A percentile compares a stretch with the other conserved stretches of the same genome.
These are phyloP conservation scores for Nymphalis polychloros DNA, from an alignment of 2,888 invertebrate species.

Conservation along the genomic window DNA sequence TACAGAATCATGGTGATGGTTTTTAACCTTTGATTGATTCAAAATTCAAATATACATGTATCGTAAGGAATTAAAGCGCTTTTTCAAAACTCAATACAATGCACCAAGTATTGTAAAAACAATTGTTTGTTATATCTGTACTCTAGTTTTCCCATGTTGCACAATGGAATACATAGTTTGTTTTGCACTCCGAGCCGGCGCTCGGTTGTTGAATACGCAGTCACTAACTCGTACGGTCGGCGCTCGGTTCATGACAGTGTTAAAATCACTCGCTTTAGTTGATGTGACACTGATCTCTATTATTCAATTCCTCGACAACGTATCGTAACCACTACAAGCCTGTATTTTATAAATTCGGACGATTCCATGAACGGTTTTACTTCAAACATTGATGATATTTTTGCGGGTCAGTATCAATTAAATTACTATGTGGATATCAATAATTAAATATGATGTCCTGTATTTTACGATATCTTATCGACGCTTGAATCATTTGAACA, in stretches of 20 bases:
- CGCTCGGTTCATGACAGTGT: slow-evolving; percentile 62
- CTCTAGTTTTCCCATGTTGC: slow-evolving; percentile 71
- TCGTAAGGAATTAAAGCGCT: slow-evolving; percentile 1
- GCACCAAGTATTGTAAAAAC: slow-evolving; percentile 40
- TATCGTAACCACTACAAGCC: slow-evolving; percentile 16
- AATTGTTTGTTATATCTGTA: slow-evolving; percentile 59
- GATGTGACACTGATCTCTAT: slow-evolving; percentile 20
- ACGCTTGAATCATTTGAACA: slow-evolving; percentile 51
- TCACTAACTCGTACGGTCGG: slow-evolving; percentile 60
- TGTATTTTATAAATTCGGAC: slow-evolving; percentile 34
- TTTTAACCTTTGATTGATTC: background rate
- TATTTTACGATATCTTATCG: slow-evolving; percentile 63
- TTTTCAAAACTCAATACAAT: slow-evolving; percentile 21
- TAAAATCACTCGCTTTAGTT: slow-evolving; percentile 30
- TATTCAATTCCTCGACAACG: slow-evolving; percentile 36
- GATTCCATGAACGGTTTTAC: slow-evolving; percentile 64
- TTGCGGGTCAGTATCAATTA: slow-evolving; percentile 55
- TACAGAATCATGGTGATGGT: slow-evolving; percentile 4
- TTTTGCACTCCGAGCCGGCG: slow-evolving; percentile 63
- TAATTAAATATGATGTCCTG: slow-evolving; percentile 28
- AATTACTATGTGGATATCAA: slow-evolving; percentile 17
- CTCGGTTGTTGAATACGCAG: slow-evolving; percentile 59
- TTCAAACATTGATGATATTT: slow-evolving; percentile 54
- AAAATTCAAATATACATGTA: slow-evolving; percentile 1
- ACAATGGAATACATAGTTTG: slow-evolving; percentile 67